Evolutionary conservation across 1,140 invertebrate genomes (phyloP), one percentile per base, ranked within the genome.

Genomic region (Zeugodacus cucurbitae): DNA sequence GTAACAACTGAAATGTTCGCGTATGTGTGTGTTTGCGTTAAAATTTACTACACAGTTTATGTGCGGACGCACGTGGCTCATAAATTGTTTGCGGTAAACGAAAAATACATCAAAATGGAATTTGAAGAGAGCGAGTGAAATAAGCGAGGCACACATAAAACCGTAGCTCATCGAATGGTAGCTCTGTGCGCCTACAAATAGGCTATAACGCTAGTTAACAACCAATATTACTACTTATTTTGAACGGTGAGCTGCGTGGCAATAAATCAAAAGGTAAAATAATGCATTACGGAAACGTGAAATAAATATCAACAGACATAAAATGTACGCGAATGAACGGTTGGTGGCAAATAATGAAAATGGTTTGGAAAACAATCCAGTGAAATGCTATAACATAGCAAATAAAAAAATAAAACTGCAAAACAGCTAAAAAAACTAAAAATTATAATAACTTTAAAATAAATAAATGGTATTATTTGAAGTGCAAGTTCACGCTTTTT

Each of bases 41-140:
- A 22, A 29, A 48, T 82, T 82, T 82, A 82, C 74, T 48, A 48
- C 74, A 26, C 74, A 11, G 10, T 54, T 82, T n/a, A 82, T 82
- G n/a, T 44, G 41, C 26, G 11, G n/a, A n/a, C 7, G 44, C 41
- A 41, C 26, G 11, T 48, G 74, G 74, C 41, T 82, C 74, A 82
- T 82, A 44, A 26, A 48, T 82, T 82, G 22, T 54, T 82, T 48
- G 74, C 41, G 74, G 37, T 48, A 48, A 82, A 48, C 41, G 34
- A 82, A 82, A 62, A 82, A 48, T 48, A 82, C 70, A 48, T 82
- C 41, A 82, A 82, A 54, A 74, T 41, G 20, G 11, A 57, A 57
- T 17, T 7, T n/a, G 20, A 37, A 41, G 37, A 41, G 37, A 7
- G 37, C 7, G 37, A 41, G 37, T 41, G 37, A 41, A 41, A 41